phyloP scores from a whole-genome alignment of 2,888 invertebrate species.

The Ischnus inquisitorius region DNA sequence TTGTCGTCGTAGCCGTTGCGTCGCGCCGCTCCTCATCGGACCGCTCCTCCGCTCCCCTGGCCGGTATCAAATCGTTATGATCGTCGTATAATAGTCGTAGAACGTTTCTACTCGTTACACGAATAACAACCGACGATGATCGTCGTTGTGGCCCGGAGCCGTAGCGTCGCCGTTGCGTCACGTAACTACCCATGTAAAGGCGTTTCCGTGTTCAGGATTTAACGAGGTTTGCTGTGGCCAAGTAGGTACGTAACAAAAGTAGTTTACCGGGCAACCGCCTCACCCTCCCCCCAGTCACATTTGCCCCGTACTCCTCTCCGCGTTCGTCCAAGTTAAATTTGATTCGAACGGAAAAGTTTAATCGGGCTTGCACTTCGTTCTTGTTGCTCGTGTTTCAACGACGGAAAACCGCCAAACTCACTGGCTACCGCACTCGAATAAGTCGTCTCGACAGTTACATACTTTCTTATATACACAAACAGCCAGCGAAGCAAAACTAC shows the following conservation, averaged over 20 bases:
- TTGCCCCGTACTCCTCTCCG: not conserved
- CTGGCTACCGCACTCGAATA: conserved; percentile 43
- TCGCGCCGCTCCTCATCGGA: not conserved
- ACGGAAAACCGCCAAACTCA: conserved; percentile 46
- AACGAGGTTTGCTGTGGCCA: conserved; percentile 75
- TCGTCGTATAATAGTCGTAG: not conserved
- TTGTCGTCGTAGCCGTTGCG: not conserved
- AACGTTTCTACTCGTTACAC: not conserved
- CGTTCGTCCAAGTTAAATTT: conserved; percentile 82
- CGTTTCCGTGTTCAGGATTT: conserved; percentile 73
- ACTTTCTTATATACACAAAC: not conserved
- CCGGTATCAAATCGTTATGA: conserved; percentile 26
- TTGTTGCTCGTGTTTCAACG: conserved; percentile 52
- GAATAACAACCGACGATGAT: conserved; percentile 32
- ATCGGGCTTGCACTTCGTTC: conserved; percentile 78
- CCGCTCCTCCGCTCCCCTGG: not conserved
- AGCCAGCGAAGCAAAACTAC: not conserved
- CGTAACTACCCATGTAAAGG: conserved; percentile 68
- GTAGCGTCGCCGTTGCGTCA: conserved; percentile 49
- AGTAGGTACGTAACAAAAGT: conserved; percentile 80
- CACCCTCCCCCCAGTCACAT: not conserved
- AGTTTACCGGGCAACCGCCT: conserved; percentile 72
- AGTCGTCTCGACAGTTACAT: not conserved
- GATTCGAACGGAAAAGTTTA: conserved; percentile 82
- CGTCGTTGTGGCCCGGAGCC: conserved; percentile 31